Conservation (phyloP, 2,113 vertebrate species). For the Nibea coibor region DNA sequence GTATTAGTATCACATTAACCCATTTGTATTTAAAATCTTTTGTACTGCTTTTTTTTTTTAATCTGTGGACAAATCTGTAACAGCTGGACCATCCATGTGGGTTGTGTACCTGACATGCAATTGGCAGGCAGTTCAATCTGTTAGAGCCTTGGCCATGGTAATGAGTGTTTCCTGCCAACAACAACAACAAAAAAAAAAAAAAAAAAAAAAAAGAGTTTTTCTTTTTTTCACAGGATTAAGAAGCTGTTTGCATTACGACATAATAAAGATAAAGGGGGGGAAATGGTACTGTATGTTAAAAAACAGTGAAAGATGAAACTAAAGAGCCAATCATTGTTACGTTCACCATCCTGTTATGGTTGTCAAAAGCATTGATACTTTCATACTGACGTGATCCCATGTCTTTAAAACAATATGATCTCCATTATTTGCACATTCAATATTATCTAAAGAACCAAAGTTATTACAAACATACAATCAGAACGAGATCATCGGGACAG, state of each 20-base stretch:
- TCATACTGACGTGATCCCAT: no score
- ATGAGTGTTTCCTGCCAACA: neutral
- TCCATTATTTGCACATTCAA: no score
- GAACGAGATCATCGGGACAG: no score
- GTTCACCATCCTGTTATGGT: neutral
- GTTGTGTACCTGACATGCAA: neutral
- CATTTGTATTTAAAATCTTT: neutral
- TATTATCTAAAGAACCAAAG: no score
- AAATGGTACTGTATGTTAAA: neutral
- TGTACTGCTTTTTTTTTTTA: neutral
- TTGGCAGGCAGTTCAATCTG: neutral
- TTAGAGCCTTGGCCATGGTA: neutral
- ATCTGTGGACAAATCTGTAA: neutral
- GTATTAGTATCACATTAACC: neutral
- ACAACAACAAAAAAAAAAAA: no score
- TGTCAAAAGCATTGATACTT: no score
- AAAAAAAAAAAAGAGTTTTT: neutral
- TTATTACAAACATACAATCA: no score
- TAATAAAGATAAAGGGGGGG: neutral
- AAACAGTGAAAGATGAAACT: neutral
- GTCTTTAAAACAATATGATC: no score
- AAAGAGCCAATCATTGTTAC: neutral
- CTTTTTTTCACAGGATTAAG: neutral
- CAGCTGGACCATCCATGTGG: neutral
- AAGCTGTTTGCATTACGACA: neutral